Percentiles rank a stretch among this genome's conserved stretches.
phyloP scores from a whole-genome alignment of 2,113 vertebrate genomes.

The Podilymbus podiceps region DNA sequence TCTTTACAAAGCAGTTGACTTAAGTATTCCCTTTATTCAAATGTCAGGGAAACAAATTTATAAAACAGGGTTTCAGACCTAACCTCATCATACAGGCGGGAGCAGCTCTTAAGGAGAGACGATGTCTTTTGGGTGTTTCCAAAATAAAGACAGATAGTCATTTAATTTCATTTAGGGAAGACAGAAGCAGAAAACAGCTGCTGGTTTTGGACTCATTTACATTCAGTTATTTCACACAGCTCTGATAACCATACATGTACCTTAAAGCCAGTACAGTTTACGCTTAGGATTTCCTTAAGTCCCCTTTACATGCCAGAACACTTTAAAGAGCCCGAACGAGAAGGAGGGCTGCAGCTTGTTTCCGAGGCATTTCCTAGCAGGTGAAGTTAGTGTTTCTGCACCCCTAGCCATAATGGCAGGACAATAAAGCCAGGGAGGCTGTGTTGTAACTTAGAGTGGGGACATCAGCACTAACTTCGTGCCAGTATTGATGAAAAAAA shows the following conservation, averaged over 20 bases:
- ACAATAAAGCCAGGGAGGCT: background rate
- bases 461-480: background rate
- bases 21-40: background rate
- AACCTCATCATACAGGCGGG: background rate
- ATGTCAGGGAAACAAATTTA: background rate
- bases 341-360: background rate
- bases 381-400: background rate
- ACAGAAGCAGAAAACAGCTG: background rate
- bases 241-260: background rate
- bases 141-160: background rate
- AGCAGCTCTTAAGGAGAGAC: background rate
- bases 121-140: background rate
- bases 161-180: background rate
- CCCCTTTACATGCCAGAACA: background rate
- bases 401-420: background rate
- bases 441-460: background rate
- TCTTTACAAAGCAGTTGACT: background rate
- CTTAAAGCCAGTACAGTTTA: background rate
- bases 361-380: background rate
- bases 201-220: background rate
- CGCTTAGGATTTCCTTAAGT: background rate
- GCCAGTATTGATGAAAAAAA: background rate
- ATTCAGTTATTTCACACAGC: background rate
- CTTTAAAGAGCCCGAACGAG: rapidly evolving
- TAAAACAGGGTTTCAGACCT: background rate